A percentile compares a stretch with the other conserved stretches of the same genome.
Evolutionary conservation across 2,113 vertebrate genomes (phyloP).

Genomic region (Procavia capensis): DNA sequence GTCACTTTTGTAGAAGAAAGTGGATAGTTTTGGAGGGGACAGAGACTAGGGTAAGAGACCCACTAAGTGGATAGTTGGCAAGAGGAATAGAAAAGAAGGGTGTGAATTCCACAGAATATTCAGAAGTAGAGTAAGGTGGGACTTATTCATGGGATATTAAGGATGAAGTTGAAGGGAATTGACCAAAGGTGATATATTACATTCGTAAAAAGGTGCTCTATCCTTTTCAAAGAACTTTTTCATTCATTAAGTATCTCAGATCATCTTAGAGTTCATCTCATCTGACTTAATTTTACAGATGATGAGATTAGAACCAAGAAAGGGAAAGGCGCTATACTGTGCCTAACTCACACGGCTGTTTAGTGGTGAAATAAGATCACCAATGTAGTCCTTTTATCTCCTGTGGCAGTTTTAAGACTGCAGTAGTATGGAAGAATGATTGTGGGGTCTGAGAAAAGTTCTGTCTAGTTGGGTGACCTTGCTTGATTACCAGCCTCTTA

Average conservation of each 20-base stretch:
- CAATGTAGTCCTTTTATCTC: background rate
- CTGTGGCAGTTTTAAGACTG: background rate
- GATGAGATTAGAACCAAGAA: background rate
- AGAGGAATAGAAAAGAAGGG: background rate
- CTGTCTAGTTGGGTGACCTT: background rate
- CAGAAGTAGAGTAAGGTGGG: background rate
- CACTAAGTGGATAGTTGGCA: background rate
- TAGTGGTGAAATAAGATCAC: background rate
- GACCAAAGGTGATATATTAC: background rate
- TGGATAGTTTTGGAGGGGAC: constrained; percentile 19
- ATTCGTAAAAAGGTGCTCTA: background rate
- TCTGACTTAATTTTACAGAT: constrained; percentile 1
- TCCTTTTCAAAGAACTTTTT: constrained; percentile 1
- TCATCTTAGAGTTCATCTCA: constrained; percentile 2
- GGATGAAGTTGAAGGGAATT: background rate
- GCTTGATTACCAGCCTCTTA: background rate
- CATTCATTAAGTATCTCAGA: background rate
- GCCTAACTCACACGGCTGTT: background rate
- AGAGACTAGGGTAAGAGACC: background rate
- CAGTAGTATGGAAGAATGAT: background rate
- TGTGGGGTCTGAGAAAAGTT: background rate
- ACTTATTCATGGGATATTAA: background rate
- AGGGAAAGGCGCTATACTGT: background rate
- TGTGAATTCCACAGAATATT: background rate
- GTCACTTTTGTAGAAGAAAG: background rate